Evolutionary conservation across 2,113 vertebrate genomes (phyloP), one percentile per base, ranked within the genome.

Genomic region (Phycodurus eques): DNA sequence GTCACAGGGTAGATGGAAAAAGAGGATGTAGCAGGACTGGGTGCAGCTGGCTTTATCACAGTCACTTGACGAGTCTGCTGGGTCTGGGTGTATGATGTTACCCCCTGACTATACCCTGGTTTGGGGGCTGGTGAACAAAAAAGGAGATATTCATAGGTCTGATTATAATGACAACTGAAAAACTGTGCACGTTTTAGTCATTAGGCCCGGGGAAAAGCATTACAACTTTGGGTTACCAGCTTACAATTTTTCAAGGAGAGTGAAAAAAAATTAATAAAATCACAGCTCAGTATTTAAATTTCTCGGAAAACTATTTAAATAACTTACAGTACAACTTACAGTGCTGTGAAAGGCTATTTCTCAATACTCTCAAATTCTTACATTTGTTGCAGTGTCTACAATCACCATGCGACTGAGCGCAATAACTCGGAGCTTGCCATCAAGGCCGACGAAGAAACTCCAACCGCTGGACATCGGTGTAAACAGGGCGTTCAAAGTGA

Each of bases 1-100:
- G 96, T 98, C 67, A 99, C 96, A 0, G 98, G 98, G 91, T 99
- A 99, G 86, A 99, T 96, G 72, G 98, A 97, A 90, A 98, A 99
- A 0, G 97, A 97, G 2, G 96, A 97, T 0, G 97, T 96, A 68
- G 95, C 97, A 31, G 95, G 95, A 90, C 94, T 98, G 65, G 95
- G 96, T 42, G 95, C 95, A 31, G 97, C 96, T 76, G 96, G 97
- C 80, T 99, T 99, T 87, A 99, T 98, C 82, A 97, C 96, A 15
- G 98, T 98, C 85, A 99, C 98, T 89, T 99, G 98, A 1, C 98
- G 93, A 61, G 95, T 95, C 86, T 97, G 97, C 90, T 98, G 98
- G 74, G 94, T 95, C 93, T 98, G 97, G 1, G 96, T 97, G 86
- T 99, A 98, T 1, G 96, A 95, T 64, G 96, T 95, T 68, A 95